phyloP scores from a whole-genome alignment of 2,888 invertebrate species.

The Hedya salicella region DNA sequence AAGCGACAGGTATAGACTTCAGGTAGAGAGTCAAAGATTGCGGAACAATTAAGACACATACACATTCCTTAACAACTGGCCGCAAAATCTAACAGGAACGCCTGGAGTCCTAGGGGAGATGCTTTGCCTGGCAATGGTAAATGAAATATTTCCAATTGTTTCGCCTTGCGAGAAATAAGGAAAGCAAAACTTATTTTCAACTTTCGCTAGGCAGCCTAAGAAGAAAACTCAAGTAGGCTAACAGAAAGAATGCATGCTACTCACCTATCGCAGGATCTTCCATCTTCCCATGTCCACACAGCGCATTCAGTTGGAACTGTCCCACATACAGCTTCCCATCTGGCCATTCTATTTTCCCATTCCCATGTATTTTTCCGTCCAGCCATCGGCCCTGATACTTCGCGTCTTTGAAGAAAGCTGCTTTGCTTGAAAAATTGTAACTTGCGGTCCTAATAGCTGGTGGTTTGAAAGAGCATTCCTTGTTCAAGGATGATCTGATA shows the following conservation, averaged over 20 bases:
- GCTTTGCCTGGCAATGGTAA: too few species aligned
- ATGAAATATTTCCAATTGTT: too few species aligned
- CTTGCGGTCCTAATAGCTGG: constrained; percentile 89
- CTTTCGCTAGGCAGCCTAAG: too few species aligned
- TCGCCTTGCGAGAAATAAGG: too few species aligned
- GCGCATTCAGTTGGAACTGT: constrained; percentile 90
- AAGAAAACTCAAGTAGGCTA: background rate
- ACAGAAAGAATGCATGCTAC: constrained; percentile 47
- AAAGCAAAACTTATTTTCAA: too few species aligned
- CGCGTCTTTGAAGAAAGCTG: constrained; percentile 89
- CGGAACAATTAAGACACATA: too few species aligned
- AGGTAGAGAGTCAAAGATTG: too few species aligned
- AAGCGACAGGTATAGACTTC: too few species aligned
- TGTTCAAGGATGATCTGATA: constrained; percentile 88
- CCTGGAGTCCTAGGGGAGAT: too few species aligned
- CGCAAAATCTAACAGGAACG: too few species aligned
- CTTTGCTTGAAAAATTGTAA: constrained; percentile 89
- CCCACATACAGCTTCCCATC: constrained; percentile 93
- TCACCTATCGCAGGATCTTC: constrained; percentile 86
- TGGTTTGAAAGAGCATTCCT: constrained; percentile 86
- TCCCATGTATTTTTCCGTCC: constrained; percentile 93
- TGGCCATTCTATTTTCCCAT: constrained; percentile 92
- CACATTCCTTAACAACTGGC: too few species aligned
- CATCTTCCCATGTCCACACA: constrained; percentile 89
- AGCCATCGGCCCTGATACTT: constrained; percentile 93